Base-by-base conservation (phyloP, 2,888 invertebrate genomes). In the Oxycera nigricornis region DNA sequence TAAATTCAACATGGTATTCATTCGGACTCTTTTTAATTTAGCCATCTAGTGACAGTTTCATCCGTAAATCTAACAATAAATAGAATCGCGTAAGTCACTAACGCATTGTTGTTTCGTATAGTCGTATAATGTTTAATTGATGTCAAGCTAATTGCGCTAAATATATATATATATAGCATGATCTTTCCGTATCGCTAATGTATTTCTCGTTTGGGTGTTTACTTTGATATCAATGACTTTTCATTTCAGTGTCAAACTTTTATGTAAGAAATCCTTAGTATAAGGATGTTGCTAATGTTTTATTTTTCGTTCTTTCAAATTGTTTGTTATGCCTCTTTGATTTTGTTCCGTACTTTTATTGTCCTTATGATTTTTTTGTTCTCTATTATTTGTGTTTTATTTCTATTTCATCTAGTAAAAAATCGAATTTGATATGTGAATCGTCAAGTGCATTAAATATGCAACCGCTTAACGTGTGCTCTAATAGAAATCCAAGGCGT, bases 11-110 rank as follows among this genome's bases (percentile, higher is more conserved):
- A n/a, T 46, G 46, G 52, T 73, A 73, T 28, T 61, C 26, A 73
- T 61, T 61, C 24, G 41, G 55, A 72, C 57, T 74, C 26, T 73
- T 75, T 79, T 77, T 74, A 74, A 78, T 79, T 83, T 91, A 94
- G 94, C 92, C 93, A 94, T 90, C 93, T 94, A 90, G 93, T 92
- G 92, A 94, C 93, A 87, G 92, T 94, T 88, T 94, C 94, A 86
- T 91, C 94, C 88, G 94, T 94, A 90, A 94, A 94, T 91, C 92
- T 94, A 88, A 92, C 93, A 88, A 90, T 94, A 90, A 93, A 94
- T 91, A 90, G 94, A 89, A 94, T 94, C 88, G 93, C 93, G 94
- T 94, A 94, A 94, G 94, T 94, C 67, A 61, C 73, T 73, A 73
- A 73, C 62, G 61, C 61, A 73, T 59, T 35, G 31, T 59, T 57